Evolutionary conservation across 2,888 invertebrate genomes (phyloP), one percentile per base, ranked within the genome.

Genomic region (Agonopterix subpropinquella): DNA sequence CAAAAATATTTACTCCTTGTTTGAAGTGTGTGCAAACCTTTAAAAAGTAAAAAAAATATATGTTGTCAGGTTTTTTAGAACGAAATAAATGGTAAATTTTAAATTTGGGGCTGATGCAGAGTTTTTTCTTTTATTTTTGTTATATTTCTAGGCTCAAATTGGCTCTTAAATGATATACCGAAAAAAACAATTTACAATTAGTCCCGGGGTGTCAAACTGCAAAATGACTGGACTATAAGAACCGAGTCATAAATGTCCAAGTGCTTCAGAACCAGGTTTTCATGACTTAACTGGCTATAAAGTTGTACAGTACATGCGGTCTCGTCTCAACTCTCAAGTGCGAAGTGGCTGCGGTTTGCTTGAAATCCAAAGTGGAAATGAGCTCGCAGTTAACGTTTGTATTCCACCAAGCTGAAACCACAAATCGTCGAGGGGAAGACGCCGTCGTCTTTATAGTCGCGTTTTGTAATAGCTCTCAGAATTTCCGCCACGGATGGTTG

Each of bases 311-410:
- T 64, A 56, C 57, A 61, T 56, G 67, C 52, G 62, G 61, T 62
- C 51, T 56, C 52, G 59, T 54, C 62, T 61, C 55, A 63, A 64
- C 59, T 54, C 62, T 61, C 55, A 63, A 64, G 63, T 58, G 62
- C 64, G 60, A 75, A 77, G 71, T 69, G 72, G 59, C 63, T 81
- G 85, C 65, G 80, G 80, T 82, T 76, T 62, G 56, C 64, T 69
- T 73, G 67, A 74, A 80, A 80, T 77, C 70, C 64, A 56, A 74
- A 69, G 74, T 81, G 80, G 78, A 80, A 82, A 81, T 80, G 80
- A 77, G 76, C 67, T 64, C 47, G 68, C 74, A 70, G 70, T 79
- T 76, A 78, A 64, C 68, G 66, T 73, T 67, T 66, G 67, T 70
- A 65, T 67, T 65, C 63, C 71, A 69, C 64, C 64, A 62, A 68